Percentiles rank a stretch among this genome's conserved stretches.
These are phyloP conservation scores for Alentia gelatinosa DNA, from an alignment of 2,888 invertebrate genomes.

Conservation along the genomic window DNA sequence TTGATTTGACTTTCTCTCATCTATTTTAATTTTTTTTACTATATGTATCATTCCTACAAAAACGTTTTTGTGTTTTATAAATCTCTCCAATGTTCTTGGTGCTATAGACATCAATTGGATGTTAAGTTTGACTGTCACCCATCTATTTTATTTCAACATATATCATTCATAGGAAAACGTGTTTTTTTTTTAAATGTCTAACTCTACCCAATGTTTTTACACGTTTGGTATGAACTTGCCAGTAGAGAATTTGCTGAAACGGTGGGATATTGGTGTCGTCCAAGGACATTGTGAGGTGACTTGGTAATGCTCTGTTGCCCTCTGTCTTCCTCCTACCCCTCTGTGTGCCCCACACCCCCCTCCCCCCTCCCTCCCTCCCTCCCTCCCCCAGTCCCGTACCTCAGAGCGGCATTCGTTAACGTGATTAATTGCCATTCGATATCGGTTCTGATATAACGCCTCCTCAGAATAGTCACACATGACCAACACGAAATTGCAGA, in stretches of 20 bases:
- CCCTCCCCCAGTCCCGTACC: neutral
- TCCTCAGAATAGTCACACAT: neutral
- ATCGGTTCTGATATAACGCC: neutral
- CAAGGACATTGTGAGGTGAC: neutral
- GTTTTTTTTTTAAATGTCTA: too few relatives aligned
- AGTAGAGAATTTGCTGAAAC: neutral
- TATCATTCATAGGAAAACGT: too few relatives aligned
- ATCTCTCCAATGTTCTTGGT: too few relatives aligned
- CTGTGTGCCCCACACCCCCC: neutral
- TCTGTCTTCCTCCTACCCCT: neutral
- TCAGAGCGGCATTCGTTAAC: neutral
- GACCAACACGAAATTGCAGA: neutral
- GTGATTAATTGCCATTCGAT: neutral
- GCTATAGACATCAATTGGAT: too few relatives aligned
- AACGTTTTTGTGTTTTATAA: too few relatives aligned
- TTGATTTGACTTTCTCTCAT: too few relatives aligned
- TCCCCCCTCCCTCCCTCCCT: neutral
- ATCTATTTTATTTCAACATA: too few relatives aligned
- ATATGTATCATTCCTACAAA: too few relatives aligned
- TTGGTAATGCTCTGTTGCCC: neutral
- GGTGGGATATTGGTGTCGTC: neutral
- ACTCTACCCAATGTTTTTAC: too few relatives aligned
- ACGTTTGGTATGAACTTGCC: too few relatives aligned
- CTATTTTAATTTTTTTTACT: too few relatives aligned
- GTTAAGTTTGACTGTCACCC: too few relatives aligned